Evolutionary conservation across 2,797 vertebrate genomes (phyloP), one percentile per base, ranked within the genome.

Genomic region (Gallinago stenura): DNA sequence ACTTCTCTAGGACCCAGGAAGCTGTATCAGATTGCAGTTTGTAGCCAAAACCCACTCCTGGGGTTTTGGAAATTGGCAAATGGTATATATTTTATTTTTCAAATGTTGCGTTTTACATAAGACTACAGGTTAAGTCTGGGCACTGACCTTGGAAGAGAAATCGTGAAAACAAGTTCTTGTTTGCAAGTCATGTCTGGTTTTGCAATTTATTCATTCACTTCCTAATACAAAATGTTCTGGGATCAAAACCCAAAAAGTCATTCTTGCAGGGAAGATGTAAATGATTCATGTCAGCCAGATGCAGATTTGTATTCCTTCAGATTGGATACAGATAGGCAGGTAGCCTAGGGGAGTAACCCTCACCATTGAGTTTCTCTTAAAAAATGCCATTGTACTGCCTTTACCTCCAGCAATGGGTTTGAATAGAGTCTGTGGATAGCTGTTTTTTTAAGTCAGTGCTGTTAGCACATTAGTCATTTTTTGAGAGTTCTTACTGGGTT

Each of bases 61-160:
- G 70, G 35, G 46, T 81, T 90, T 72, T 81, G 30, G 58, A 95
- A 94, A 87, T 87, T 78, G 88, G 33, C 26, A 69, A 35, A 19
- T 58, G 13, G 19, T 53, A 43, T 69, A 43, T 28, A 46, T 24
- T 90, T 81, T 83, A 37, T 90, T 93, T 86, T 68, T 86, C 35
- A 69, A 72, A 88, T 48, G 26, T 48, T 93, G 17, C 17, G 84
- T 83, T 89, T 95, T 87, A 45, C 85, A 10, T 65, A 86, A 85
- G 69, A 72, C 65, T 70, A 31, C 26, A 22, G 51, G 43, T 93
- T 93, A 93, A 88, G 76, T 81, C 24, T 76, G 58, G n/a, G 50
- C 50, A 75, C 22, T 78, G 80, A 82, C 57, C 48, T 90, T 89
- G 87, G 72, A 82, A 62, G n/a, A 83, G 37, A 83, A 95, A 76